Conservation (phyloP, 2,113 vertebrate genomes). For the Galbula dea region DNA sequence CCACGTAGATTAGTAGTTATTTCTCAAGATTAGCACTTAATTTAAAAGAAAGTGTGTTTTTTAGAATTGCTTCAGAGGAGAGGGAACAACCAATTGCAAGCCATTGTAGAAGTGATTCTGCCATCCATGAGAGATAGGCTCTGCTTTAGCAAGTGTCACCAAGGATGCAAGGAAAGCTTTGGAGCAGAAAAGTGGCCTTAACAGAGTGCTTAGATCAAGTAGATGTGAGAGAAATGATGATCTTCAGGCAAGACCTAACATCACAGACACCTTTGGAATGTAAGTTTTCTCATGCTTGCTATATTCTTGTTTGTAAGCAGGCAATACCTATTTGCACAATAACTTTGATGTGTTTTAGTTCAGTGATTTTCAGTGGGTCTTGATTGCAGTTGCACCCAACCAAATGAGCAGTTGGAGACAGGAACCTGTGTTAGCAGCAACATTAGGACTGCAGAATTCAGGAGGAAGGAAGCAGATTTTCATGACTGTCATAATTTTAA, state of each 20-base stretch:
- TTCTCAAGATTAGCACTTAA: not conserved
- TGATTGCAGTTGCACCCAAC: not conserved
- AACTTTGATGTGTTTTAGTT: not conserved
- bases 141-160: not conserved
- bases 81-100: rapidly evolving
- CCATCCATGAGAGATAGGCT: not conserved
- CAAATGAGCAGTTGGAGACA: not conserved
- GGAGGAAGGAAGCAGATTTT: not conserved
- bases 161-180: not conserved
- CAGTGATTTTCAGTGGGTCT: not conserved
- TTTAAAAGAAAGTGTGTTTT: not conserved
- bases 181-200: not conserved
- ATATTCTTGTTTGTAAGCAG: not conserved
- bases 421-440: not conserved
- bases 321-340: not conserved
- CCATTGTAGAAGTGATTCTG: not conserved
- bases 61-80: not conserved
- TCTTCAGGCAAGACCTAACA: not conserved
- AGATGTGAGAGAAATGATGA: not conserved
- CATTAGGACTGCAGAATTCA: not conserved
- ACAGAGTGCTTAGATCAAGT: not conserved
- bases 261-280: not conserved
- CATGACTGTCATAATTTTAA: not conserved
- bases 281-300: not conserved
- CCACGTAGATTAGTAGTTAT: not conserved